Evolutionary conservation across 2,797 vertebrate genomes (phyloP).

Genomic region (Nannoperca obscura): DNA sequence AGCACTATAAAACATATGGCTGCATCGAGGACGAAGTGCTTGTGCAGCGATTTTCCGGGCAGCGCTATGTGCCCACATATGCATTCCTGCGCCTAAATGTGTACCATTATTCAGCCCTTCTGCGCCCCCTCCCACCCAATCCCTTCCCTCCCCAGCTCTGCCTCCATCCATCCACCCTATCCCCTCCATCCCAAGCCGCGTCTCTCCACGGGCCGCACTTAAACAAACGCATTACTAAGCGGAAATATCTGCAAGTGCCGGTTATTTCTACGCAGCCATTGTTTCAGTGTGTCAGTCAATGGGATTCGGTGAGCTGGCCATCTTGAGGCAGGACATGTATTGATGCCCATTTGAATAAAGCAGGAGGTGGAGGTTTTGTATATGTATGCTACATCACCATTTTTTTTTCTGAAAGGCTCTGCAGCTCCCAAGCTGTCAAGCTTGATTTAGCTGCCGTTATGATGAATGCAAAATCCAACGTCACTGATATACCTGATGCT

Average conservation of each 20-base stretch:
- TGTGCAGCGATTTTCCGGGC: constrained; percentile 63
- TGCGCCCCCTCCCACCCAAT: constrained; percentile 23
- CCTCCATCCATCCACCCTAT: constrained; percentile 66
- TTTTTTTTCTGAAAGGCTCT: constrained; percentile 36
- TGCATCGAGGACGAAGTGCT: constrained; percentile 66
- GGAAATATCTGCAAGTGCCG: constrained; percentile 77
- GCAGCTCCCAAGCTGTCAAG: constrained; percentile 48
- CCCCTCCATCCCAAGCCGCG: constrained; percentile 47
- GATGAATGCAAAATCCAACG: constrained; percentile 56
- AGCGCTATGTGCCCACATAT: constrained; percentile 67
- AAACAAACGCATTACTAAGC: constrained; percentile 81
- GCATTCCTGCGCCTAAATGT: constrained; percentile 70
- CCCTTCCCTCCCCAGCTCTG: constrained; percentile 37
- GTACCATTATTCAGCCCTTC: constrained; percentile 74
- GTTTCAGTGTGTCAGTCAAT: constrained; percentile 66
- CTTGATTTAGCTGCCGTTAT: constrained; percentile 57
- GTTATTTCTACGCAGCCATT: constrained; percentile 59
- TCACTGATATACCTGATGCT: constrained; percentile 56
- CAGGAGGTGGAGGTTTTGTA: constrained; percentile 46
- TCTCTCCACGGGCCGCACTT: constrained; percentile 54
- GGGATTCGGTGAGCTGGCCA: constrained; percentile 54
- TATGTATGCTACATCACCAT: constrained; percentile 56
- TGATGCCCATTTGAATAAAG: constrained; percentile 70
- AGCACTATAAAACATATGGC: constrained; percentile 78
- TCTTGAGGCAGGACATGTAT: constrained; percentile 62